Conservation (phyloP, 2,113 vertebrate genomes). For the Catharus minimus region DNA sequence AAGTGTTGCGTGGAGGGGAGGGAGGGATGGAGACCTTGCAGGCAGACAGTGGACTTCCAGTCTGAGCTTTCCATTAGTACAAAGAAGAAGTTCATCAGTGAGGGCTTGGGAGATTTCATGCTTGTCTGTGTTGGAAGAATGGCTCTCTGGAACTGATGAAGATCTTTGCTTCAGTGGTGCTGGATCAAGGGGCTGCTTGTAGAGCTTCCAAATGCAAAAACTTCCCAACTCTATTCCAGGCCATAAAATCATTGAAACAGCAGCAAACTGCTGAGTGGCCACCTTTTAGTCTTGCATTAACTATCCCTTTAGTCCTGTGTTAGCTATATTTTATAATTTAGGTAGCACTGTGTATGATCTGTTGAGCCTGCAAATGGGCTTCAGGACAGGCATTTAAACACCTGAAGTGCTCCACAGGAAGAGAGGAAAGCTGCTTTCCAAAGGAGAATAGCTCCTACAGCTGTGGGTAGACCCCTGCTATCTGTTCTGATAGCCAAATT, state of each 20-base stretch:
- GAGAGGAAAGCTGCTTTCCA: conserved; percentile 11
- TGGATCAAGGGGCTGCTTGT: not conserved
- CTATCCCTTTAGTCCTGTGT: not conserved
- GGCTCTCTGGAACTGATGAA: not conserved
- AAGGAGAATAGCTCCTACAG: not conserved
- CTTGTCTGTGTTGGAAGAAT: not conserved
- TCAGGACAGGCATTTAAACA: not conserved
- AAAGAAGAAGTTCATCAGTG: not conserved
- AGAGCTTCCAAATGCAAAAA: not conserved
- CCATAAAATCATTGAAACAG: not conserved
- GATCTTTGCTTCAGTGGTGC: not conserved
- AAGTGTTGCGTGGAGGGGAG: not conserved
- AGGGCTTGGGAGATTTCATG: not conserved
- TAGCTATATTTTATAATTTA: not conserved
- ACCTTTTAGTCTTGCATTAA: not conserved
- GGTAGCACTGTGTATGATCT: not conserved
- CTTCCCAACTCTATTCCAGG: not conserved
- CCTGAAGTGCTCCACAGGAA: not conserved
- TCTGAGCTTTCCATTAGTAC: not conserved
- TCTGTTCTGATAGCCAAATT: not conserved
- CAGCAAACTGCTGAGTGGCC: not conserved
- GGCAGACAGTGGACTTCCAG: not conserved
- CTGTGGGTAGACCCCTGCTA: not conserved
- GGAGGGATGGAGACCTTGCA: not conserved
- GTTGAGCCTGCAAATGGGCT: not conserved